phyloP scores from a whole-genome alignment of 2,888 invertebrate species.

The Pheosia tremula region DNA sequence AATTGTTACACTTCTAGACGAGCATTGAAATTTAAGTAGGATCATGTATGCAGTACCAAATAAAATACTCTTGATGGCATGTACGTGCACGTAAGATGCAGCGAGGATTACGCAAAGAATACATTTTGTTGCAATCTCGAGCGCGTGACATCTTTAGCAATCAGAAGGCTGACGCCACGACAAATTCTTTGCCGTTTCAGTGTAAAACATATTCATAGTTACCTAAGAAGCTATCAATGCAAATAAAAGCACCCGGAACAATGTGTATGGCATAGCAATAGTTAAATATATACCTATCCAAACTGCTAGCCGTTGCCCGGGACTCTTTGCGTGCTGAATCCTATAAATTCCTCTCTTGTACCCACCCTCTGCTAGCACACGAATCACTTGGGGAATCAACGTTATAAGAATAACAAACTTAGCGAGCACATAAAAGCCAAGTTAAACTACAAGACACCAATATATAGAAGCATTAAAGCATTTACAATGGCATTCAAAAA shows the following conservation, averaged over 20 bases:
- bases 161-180: slow-evolving; percentile 31
- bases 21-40: not conserved
- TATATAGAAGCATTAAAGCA: no score
- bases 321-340: not conserved
- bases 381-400: no score
- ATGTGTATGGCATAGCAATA: not conserved
- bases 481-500: no score
- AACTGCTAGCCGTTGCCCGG: not conserved
- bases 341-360: no score
- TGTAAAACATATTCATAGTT: slow-evolving; percentile 24
- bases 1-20: not conserved
- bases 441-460: no score
- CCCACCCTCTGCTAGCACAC: no score
- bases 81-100: slow-evolving; percentile 30
- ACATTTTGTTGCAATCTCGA: slow-evolving; percentile 33
- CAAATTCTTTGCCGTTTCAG: slow-evolving; percentile 27
- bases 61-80: slow-evolving; percentile 8
- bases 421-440: no score
- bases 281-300: not conserved
- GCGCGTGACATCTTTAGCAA: slow-evolving; percentile 43
- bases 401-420: no score
- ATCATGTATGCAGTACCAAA: not conserved
- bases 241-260: slow-evolving; percentile 24
- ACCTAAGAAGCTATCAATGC: slow-evolving; percentile 29
- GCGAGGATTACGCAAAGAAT: slow-evolving; percentile 40